These are phyloP conservation scores for Amphiprion ocellaris DNA, from an alignment of 2,113 vertebrate species.

Conservation along the genomic window DNA sequence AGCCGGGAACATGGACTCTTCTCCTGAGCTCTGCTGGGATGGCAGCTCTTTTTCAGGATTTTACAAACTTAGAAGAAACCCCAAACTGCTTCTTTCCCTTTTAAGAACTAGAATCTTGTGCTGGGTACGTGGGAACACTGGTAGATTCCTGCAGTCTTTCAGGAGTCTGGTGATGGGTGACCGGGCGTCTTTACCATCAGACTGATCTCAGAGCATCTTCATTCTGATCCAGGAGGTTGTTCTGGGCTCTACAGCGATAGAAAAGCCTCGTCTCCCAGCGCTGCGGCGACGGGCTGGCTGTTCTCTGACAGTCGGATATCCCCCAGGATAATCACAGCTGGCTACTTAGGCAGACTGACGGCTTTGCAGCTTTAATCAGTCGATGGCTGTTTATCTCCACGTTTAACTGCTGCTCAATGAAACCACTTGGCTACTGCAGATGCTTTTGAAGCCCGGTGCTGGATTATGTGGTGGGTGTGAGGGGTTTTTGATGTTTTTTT, in stretches of 20 bases:
- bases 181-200: neutral
- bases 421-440: slow-evolving; percentile 20
- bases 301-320: slow-evolving; percentile 60
- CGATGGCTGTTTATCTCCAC: slow-evolving; percentile 60
- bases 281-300: slow-evolving; percentile 71
- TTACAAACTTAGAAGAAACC: neutral
- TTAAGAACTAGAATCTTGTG: neutral
- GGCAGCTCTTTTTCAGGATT: neutral
- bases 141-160: neutral
- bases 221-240: slow-evolving; percentile 13
- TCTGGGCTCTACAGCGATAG: slow-evolving; percentile 40
- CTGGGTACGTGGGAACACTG: neutral
- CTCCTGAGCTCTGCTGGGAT: neutral
- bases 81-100: neutral
- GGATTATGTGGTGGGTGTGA: slow-evolving; percentile 49
- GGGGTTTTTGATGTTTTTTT: neutral
- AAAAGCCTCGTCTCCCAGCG: slow-evolving; percentile 56
- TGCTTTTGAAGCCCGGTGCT: slow-evolving; percentile 50
- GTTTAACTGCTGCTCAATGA: slow-evolving; percentile 42
- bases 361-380: slow-evolving; percentile 74
- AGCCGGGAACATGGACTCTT: slow-evolving; percentile 49
- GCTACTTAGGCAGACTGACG: slow-evolving; percentile 73
- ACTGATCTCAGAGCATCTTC: slow-evolving; percentile 15
- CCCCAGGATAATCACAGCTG: slow-evolving; percentile 69
- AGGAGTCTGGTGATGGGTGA: neutral